phyloP scores from a whole-genome alignment of 2,113 vertebrate species.

The Lates calcarifer region DNA sequence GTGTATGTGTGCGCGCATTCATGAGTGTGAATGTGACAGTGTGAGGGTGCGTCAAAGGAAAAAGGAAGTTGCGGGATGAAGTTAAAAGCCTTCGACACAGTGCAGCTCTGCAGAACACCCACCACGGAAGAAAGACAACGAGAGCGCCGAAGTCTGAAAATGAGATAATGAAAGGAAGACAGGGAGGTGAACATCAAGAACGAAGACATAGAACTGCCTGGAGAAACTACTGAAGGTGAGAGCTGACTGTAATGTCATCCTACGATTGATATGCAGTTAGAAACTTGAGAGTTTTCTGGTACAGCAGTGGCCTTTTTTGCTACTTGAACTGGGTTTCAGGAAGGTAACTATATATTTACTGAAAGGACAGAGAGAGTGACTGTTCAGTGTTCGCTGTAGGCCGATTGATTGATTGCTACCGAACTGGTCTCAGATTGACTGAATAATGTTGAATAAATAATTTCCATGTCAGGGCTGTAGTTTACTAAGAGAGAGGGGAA shows the following conservation, averaged over 20 bases:
- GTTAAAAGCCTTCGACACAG: slow-evolving; percentile 73
- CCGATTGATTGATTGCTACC: not conserved
- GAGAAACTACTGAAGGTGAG: slow-evolving; percentile 61
- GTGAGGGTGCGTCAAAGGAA: slow-evolving; percentile 76
- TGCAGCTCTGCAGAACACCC: slow-evolving; percentile 80
- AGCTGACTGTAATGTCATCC: not conserved
- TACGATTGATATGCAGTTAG: not conserved
- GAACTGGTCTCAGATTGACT: not conserved
- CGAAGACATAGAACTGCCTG: slow-evolving; percentile 6
- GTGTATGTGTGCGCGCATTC: slow-evolving; percentile 12
- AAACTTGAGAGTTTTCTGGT: not conserved
- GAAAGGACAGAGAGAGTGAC: not conserved
- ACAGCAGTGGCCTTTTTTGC: not conserved
- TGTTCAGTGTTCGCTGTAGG: not conserved
- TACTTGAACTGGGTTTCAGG: not conserved
- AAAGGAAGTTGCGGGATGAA: slow-evolving; percentile 80
- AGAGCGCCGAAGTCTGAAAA: slow-evolving; percentile 45
- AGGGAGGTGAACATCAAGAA: slow-evolving; percentile 31
- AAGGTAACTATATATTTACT: not conserved
- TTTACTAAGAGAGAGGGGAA: not conserved
- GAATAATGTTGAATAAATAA: not conserved
- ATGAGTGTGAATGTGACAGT: slow-evolving; percentile 25
- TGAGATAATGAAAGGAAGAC: slow-evolving; percentile 58
- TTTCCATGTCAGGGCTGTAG: not conserved
- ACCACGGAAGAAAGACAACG: slow-evolving; percentile 74